Percentiles rank a stretch among this genome's conserved stretches.
phyloP scores from a whole-genome alignment of 2,113 vertebrate genomes.

The Penelope pileata region DNA sequence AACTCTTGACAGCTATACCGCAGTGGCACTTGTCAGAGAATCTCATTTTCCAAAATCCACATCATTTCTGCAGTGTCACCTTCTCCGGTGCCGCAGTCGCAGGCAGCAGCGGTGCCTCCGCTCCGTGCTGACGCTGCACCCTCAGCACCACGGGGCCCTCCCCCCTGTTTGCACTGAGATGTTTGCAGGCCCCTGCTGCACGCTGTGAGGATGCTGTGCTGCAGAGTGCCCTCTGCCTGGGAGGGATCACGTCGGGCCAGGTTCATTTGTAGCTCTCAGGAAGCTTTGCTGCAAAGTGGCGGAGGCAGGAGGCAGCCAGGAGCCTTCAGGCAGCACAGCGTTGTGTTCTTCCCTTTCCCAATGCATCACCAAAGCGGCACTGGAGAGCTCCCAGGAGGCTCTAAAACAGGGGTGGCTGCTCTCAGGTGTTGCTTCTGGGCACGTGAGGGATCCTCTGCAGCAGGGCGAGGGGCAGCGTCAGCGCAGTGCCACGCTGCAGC shows the following conservation, averaged over 20 bases:
- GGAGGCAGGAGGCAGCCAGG: background rate
- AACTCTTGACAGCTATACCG: background rate
- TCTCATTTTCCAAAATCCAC: background rate
- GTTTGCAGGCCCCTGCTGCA: no score
- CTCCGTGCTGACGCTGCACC: fast-evolving
- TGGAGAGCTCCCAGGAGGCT: no score
- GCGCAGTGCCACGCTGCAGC: no score
- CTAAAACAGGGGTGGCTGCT: background rate
- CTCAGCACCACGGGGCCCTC: background rate
- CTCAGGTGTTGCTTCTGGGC: background rate
- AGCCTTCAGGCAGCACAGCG: background rate
- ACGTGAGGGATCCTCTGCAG: background rate
- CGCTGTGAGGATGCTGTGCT: no score
- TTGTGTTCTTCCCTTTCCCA: background rate
- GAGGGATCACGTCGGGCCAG: fast-evolving
- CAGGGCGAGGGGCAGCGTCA: background rate
- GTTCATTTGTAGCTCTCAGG: background rate
- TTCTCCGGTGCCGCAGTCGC: background rate
- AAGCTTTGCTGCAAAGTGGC: background rate
- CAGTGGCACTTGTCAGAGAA: background rate
- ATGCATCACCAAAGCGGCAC: background rate
- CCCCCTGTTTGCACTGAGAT: no score
- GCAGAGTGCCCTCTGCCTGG: no score
- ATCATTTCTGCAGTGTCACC: fast-evolving
- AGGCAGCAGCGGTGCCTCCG: background rate